Conservation (phyloP, 2,113 vertebrate genomes). For the Todiramphus saurophagus region DNA sequence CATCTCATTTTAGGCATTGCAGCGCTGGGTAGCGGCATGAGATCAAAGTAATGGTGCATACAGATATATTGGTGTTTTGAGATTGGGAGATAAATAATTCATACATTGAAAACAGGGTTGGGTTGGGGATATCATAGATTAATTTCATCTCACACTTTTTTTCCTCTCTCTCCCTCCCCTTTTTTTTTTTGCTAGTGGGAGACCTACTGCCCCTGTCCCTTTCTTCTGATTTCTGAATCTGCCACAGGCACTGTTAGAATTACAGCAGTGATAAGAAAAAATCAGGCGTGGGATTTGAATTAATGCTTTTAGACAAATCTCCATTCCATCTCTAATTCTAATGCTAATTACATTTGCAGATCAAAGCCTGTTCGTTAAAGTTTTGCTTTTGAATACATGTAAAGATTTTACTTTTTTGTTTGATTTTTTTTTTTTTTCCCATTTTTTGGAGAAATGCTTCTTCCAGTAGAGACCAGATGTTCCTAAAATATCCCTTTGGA, state of each 20-base stretch:
- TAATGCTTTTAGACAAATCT: constrained; percentile 82
- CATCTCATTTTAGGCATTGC: neutral
- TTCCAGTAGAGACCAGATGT: neutral
- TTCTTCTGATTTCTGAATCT: constrained; percentile 67
- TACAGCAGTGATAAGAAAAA: constrained; percentile 74
- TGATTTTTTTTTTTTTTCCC: neutral
- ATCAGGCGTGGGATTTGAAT: constrained; percentile 78
- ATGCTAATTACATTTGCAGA: constrained; percentile 81
- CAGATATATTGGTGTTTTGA: constrained; percentile 35
- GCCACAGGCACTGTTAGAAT: constrained; percentile 71
- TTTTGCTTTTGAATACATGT: constrained; percentile 74
- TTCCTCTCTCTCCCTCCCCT: neutral
- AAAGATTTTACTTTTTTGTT: constrained; percentile 69
- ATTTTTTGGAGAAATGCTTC: constrained; percentile 16
- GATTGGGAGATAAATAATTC: constrained; percentile 67
- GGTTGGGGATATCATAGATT: constrained; percentile 51
- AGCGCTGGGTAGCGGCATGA: neutral
- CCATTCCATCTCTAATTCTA: constrained; percentile 79
- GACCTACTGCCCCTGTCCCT: constrained; percentile 49
- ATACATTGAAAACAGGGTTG: constrained; percentile 33
- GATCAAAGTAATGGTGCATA: constrained; percentile 45
- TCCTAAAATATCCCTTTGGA: constrained; percentile 5
- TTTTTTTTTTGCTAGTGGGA: neutral
- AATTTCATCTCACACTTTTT: constrained; percentile 20
- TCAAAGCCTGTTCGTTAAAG: constrained; percentile 75